Evolutionary conservation across 1,140 invertebrate species (phyloP).

Genomic region (Dreissena polymorpha): DNA sequence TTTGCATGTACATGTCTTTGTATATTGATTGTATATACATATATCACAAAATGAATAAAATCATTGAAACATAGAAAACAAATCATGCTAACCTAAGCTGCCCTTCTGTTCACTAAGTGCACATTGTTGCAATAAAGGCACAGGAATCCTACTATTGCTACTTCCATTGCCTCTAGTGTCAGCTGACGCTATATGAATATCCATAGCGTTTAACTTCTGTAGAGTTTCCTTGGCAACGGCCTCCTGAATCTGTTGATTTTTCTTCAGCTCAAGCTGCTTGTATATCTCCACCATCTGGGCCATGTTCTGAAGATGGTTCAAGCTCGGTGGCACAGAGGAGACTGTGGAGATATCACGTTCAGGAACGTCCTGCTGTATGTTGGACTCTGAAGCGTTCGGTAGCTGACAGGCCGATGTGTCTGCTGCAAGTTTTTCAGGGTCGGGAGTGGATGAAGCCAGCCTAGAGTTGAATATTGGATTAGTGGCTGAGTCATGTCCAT

Average conservation of each 20-base stretch:
- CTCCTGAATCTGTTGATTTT: conserved; percentile 28
- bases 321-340: conserved; percentile 31
- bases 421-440: conserved; percentile 39
- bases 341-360: conserved; percentile 40
- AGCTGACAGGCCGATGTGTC: conserved; percentile 14
- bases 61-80: no score
- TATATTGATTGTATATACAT: no score
- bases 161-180: no score
- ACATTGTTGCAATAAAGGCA: no score
- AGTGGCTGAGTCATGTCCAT: conserved; percentile 14
- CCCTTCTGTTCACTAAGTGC: no score
- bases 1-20: no score
- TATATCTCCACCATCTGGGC: conserved; percentile 54
- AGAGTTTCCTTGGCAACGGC: conserved; percentile 32
- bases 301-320: conserved; percentile 48
- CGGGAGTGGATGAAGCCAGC: conserved; percentile 44
- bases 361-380: conserved; percentile 24
- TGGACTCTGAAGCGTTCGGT: background rate
- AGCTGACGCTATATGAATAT: background rate
- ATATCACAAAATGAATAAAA: no score
- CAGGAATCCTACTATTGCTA: no score
- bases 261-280: conserved; percentile 34
- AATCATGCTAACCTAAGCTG: no score
- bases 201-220: conserved; percentile 34
- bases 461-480: conserved; percentile 40